Conservation (phyloP, 2,797 vertebrate species). For the Typhlichthys eigenmanni region DNA sequence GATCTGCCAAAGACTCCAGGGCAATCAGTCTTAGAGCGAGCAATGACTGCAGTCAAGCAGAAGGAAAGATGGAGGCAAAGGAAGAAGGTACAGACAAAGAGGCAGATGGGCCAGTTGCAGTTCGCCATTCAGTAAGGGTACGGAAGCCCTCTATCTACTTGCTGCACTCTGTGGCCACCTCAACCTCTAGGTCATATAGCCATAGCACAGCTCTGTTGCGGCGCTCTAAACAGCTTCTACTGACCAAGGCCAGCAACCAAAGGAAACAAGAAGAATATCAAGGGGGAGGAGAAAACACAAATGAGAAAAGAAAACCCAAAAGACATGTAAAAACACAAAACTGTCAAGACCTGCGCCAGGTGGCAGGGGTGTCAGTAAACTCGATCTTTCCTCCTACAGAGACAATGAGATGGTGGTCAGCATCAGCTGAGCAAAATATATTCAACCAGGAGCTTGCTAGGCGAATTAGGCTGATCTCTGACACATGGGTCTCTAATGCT, state of each 20-base stretch:
- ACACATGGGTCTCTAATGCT: conserved; percentile 87
- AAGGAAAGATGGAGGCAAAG: conserved; percentile 35
- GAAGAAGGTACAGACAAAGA: conserved; percentile 28
- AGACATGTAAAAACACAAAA: conserved; percentile 30
- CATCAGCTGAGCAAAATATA: conserved; percentile 82
- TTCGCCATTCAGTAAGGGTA: conserved; percentile 85
- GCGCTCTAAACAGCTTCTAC: conserved; percentile 84
- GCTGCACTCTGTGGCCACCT: conserved; percentile 86
- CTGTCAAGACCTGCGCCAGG: conserved; percentile 61
- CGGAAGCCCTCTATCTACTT: conserved; percentile 87
- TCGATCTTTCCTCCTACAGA: conserved; percentile 84
- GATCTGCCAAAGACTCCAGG: conserved; percentile 68
- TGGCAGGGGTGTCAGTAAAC: conserved; percentile 81
- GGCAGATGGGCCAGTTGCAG: conserved; percentile 54
- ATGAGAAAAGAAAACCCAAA: conserved; percentile 26
- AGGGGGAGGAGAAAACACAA: conserved; percentile 17
- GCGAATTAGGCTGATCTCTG: conserved; percentile 86
- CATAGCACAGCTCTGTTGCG: conserved; percentile 84
- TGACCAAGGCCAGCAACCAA: conserved; percentile 82
- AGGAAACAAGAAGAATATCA: conserved; percentile 69
- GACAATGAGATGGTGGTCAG: conserved; percentile 89
- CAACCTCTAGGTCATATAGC: conserved; percentile 81
- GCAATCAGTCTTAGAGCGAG: conserved; percentile 62
- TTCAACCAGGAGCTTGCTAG: conserved; percentile 86
- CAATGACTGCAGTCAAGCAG: conserved; percentile 43